These are phyloP conservation scores for Halesus radiatus DNA, from an alignment of 1,140 invertebrate genomes.

Conservation along the genomic window DNA sequence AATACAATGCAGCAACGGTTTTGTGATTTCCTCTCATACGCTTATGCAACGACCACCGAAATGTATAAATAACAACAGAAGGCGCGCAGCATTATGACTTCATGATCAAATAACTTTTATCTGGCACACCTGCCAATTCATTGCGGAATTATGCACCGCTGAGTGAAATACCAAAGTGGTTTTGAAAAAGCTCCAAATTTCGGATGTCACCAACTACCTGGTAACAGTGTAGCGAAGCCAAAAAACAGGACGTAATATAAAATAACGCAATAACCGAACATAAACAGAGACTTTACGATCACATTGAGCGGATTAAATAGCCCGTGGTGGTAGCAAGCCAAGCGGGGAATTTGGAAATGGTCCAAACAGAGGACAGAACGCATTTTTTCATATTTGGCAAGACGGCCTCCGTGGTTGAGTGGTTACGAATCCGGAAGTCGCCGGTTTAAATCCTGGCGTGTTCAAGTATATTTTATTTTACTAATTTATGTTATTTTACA, in stretches of 20 bases:
- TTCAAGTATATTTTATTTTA: too few relatives aligned
- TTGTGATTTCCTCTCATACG: background rate
- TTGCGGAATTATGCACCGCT: background rate
- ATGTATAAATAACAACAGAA: background rate
- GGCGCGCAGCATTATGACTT: too few relatives aligned
- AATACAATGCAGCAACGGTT: too few relatives aligned
- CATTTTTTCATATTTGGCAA: constrained; percentile 32
- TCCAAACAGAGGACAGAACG: constrained; percentile 35
- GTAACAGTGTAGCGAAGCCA: background rate
- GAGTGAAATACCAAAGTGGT: background rate
- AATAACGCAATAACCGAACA: constrained; percentile 48
- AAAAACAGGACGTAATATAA: constrained; percentile 16
- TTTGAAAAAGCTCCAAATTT: constrained; percentile 20
- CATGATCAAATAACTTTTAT: too few relatives aligned
- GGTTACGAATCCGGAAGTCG: too few relatives aligned
- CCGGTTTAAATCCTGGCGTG: too few relatives aligned
- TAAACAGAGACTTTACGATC: constrained; percentile 52
- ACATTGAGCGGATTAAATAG: constrained; percentile 51
- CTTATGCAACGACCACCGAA: too few relatives aligned
- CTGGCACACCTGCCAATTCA: too few relatives aligned
- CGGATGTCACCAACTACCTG: constrained; percentile 5
- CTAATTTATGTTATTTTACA: too few relatives aligned
- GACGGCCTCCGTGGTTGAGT: background rate
- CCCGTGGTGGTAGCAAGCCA: constrained; percentile 15
- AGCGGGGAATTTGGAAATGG: constrained; percentile 39